Base-by-base conservation (phyloP, 2,113 vertebrate species). In the Glaucomys volans region DNA sequence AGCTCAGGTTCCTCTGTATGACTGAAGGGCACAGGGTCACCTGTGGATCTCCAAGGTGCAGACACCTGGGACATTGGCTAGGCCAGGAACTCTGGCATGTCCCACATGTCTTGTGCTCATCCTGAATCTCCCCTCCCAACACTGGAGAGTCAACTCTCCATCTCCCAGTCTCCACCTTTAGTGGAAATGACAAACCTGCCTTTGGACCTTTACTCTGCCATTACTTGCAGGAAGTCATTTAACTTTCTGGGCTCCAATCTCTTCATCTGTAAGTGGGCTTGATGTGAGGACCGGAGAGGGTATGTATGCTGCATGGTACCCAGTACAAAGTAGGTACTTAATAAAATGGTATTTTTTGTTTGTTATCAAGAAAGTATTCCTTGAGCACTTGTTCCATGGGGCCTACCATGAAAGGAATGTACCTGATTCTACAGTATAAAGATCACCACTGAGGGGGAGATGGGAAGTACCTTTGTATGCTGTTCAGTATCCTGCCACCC, bases 401-500 rank as follows among this genome's bases (percentile, higher is more conserved):
- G 13, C 17, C 37, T 11, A 0, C 4, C 8, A 26, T 10, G 44
- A 74, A 12, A 37, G 9, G 17, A 4, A 7, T 3, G 30, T 3
- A 7, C 26, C 64, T 44, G 40, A 35, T 28, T 37, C 59, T 57
- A 42, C 30, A 52, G 26, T 6, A 10, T 0, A 18, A 22, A 2
- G 35, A 32, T 9, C 37, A 52, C 32, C 62, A n/a, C 8, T 13
- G 35, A 69, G 22, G 24, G 9, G 57, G 10, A 26, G 42, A 44
- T 6, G 28, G 64, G 35, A 17, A 30, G 4, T 0, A 18, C 12
- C 24, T 71, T 47, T 26, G 28, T 8, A 32, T 9, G 24, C 11
- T 57, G 4, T 54, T 54, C 62, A 26, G 28, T n/a, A 2, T 40
- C 40, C 28, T 22, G 16, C 30, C 17, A 8, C 2, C 40, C 37